A percentile compares a stretch with the other conserved stretches of the same genome.
Evolutionary conservation across 2,888 invertebrate genomes (phyloP).

Genomic region (Eudasyphora cyanicolor): DNA sequence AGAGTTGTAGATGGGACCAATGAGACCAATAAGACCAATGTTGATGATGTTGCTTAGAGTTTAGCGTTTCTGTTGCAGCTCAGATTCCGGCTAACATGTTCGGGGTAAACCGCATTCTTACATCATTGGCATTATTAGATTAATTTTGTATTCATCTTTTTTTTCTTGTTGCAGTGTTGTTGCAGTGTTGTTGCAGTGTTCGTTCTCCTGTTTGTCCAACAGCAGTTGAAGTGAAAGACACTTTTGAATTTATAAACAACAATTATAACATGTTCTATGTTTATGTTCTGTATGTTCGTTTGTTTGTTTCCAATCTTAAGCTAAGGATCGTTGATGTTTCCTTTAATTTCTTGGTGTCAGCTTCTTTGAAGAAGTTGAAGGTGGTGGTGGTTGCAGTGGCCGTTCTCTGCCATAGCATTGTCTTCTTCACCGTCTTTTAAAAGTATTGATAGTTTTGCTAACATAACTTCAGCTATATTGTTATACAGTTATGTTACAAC

Average conservation of each 20-base stretch:
- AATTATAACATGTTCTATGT: constrained; percentile 56
- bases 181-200: not conserved
- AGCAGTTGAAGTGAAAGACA: constrained; percentile 31
- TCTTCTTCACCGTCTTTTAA: not conserved
- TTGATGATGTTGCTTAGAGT: not conserved
- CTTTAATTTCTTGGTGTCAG: constrained; percentile 20
- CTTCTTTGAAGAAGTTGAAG: not conserved
- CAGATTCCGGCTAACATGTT: constrained; percentile 36
- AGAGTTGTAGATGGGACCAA: not conserved
- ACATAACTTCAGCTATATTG: not conserved
- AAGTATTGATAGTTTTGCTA: not conserved
- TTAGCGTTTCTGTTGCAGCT: not conserved
- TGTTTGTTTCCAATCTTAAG: not conserved
- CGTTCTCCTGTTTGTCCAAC: not conserved
- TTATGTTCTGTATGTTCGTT: not conserved
- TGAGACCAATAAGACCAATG: not conserved
- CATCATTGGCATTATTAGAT: constrained; percentile 62
- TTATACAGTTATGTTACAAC: constrained; percentile 45
- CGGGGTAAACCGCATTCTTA: constrained; percentile 52
- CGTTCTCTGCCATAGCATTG: not conserved
- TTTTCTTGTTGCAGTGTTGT: not conserved
- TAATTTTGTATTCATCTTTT: constrained; percentile 49
- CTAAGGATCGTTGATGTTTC: constrained; percentile 10
- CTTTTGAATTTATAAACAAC: constrained; percentile 29
- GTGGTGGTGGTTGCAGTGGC: constrained; percentile 5